phyloP scores from a whole-genome alignment of 2,888 invertebrate genomes.

The Agriopis aurantiaria region DNA sequence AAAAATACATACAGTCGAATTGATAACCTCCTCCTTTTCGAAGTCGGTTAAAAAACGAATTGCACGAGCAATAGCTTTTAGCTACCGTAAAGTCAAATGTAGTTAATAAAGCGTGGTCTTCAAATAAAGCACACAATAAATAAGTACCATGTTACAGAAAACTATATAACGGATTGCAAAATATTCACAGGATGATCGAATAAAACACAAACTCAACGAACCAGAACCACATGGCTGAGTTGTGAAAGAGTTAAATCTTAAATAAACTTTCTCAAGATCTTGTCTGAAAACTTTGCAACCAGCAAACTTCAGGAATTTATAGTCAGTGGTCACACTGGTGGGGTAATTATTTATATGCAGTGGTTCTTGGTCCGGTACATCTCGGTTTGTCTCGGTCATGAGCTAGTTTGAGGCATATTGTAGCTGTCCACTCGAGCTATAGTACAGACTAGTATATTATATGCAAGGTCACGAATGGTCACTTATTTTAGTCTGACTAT shows the following conservation, averaged over 20 bases:
- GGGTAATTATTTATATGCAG: constrained; percentile 52
- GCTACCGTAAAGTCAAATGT: too few relatives aligned
- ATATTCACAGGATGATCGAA: constrained; percentile 7
- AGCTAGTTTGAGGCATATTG: constrained; percentile 45
- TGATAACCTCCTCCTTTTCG: too few relatives aligned
- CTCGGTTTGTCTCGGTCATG: constrained; percentile 48
- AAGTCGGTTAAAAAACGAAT: too few relatives aligned
- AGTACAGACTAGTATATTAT: constrained; percentile 29
- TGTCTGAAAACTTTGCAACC: constrained; percentile 25
- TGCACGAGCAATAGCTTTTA: too few relatives aligned
- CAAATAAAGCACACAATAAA: too few relatives aligned
- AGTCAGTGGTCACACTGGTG: constrained; percentile 18
- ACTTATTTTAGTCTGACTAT: neutral
- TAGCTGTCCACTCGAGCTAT: constrained; percentile 30
- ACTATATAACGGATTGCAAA: constrained; percentile 9
- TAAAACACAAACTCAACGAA: constrained; percentile 24
- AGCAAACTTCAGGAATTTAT: constrained; percentile 39
- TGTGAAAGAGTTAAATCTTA: constrained; percentile 31
- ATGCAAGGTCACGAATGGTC: constrained; percentile 16
- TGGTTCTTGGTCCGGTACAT: constrained; percentile 34
- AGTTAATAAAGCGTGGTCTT: too few relatives aligned
- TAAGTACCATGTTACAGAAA: neutral
- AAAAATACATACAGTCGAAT: too few relatives aligned
- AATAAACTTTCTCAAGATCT: constrained; percentile 34
- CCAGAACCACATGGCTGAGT: constrained; percentile 28